Conservation (phyloP, 2,113 vertebrate species). For the Eudyptes chrysolophus region DNA sequence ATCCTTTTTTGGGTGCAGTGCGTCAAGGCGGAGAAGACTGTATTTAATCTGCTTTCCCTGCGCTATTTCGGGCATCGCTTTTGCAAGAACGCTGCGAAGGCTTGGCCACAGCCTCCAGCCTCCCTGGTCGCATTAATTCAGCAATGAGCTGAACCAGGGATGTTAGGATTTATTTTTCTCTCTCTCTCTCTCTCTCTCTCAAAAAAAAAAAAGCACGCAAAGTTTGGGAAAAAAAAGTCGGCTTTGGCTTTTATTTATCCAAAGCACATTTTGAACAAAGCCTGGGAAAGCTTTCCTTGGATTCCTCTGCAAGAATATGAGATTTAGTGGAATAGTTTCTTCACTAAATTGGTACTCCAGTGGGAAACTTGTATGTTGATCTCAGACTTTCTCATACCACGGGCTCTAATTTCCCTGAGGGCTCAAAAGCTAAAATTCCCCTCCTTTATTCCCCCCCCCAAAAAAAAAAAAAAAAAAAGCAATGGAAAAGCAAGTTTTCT, state of each 20-base stretch:
- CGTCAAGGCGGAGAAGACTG: no score
- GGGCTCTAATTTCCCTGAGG: not conserved
- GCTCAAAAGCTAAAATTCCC: not conserved
- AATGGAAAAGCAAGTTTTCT: not conserved
- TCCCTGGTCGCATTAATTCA: not conserved
- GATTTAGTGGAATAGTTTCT: not conserved
- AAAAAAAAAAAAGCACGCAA: not conserved
- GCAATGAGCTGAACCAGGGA: not conserved
- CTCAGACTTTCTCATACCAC: not conserved
- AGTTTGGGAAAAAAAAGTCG: not conserved
- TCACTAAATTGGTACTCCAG: not conserved
- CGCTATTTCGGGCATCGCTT: no score
- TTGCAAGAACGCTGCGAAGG: no score
- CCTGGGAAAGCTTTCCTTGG: constrained; percentile 19
- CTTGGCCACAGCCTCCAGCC: not conserved
- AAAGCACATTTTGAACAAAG: not conserved
- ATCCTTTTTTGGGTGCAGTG: no score
- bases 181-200: no score
- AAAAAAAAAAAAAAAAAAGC: not conserved
- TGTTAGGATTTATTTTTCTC: not conserved
- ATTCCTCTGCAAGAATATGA: not conserved
- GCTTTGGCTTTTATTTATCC: not conserved
- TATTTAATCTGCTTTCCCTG: no score
- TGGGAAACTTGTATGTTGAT: not conserved
- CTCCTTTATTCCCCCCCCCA: not conserved